Base-by-base conservation (phyloP, 1,140 invertebrate species). In the Bombus polaris region DNA sequence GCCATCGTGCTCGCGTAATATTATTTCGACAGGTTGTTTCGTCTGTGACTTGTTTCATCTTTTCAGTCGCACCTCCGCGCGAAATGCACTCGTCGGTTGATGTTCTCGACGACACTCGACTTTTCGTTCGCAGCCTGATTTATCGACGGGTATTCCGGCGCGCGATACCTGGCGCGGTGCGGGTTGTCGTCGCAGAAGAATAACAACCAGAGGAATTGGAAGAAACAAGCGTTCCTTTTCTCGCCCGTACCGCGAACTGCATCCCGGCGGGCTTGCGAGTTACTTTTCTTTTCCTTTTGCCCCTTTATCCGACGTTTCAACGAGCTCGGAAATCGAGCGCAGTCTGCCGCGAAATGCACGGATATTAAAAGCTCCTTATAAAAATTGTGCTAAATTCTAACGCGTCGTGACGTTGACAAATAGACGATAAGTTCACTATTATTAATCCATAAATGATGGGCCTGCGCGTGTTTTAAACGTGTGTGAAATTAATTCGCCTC, bases 181-280 rank as follows among this genome's bases (percentile, higher is more conserved):
- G 53, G 76, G 25, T 79, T 79, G 82, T 80, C 75, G 76, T 28
- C 83, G 53, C 68, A 68, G 37, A 85, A 80, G 77, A 85, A 80
- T 85, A 85, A 85, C 76, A 73, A 70, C 77, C 68, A 25, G 42
- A 72, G 44, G 77, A 80, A 80, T 80, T 80, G 83, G 68, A 85
- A 72, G 68, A 80, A 79, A 59, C 83, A 59, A 72, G 42, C 37
- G 75, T 39, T 80, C 44, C 68, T 72, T 6, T 72, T 72, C 83
- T 79, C 75, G 68, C 76, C 76, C 10, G 13, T 18, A n/a, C 2
- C 53, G 68, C 15, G 83, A 62, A 44, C 42, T 72, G 59, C 53
- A 85, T 72, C 42, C n/a, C 57, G 53, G 1, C 25, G 32, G 35
- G 10, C 32, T n/a, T 10, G n/a, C 32, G 18, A 37, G 18, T 68